Conservation (phyloP, 1,140 invertebrate species). For the Leptopilina clavipes region DNA sequence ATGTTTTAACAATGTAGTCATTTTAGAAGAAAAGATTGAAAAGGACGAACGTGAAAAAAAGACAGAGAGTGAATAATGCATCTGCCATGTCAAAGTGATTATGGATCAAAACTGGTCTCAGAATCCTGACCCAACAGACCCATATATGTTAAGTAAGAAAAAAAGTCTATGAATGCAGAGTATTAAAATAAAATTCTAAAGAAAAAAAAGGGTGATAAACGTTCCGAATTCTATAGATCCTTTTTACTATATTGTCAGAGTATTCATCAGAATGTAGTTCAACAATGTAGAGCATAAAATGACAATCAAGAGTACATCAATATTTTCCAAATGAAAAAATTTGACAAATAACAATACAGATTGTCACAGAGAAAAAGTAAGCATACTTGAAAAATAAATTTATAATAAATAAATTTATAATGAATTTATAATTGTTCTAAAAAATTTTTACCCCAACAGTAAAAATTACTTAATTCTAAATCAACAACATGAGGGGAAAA, state of each 20-base stretch:
- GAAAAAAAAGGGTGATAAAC: slow-evolving; percentile 26
- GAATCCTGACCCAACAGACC: background rate
- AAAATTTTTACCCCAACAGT: background rate
- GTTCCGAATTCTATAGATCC: slow-evolving; percentile 3
- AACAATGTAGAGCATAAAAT: slow-evolving; percentile 2
- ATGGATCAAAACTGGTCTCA: slow-evolving; percentile 10
- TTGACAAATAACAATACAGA: background rate
- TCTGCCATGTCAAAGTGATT: slow-evolving; percentile 17
- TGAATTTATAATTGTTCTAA: too few relatives aligned
- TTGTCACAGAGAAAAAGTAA: too few relatives aligned
- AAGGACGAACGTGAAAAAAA: background rate
- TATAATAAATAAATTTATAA: too few relatives aligned
- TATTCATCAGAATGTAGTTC: slow-evolving; percentile 16
- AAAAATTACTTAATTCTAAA: background rate
- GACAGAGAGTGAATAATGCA: slow-evolving; percentile 17
- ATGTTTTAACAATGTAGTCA: background rate
- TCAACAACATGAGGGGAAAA: background rate
- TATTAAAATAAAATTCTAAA: slow-evolving; percentile 32
- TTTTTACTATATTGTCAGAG: background rate
- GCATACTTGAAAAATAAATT: too few relatives aligned
- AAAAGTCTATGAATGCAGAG: slow-evolving; percentile 13
- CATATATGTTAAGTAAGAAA: background rate
- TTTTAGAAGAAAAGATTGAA: background rate
- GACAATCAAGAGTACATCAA: background rate
- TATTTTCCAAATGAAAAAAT: background rate